Base-by-base conservation (phyloP, 2,113 vertebrate genomes). In the Serinus canaria region DNA sequence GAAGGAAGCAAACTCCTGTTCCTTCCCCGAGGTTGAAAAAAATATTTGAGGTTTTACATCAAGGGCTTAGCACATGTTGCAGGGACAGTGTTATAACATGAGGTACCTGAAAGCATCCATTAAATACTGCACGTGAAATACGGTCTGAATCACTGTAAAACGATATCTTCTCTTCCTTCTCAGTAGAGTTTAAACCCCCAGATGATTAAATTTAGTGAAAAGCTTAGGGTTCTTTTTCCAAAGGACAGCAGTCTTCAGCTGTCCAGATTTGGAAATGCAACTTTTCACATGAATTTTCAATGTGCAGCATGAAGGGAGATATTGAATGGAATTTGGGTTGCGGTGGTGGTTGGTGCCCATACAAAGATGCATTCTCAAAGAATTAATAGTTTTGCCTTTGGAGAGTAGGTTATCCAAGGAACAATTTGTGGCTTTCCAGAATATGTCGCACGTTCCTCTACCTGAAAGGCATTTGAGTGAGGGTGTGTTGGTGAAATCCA, bases 261-360 rank as follows among this genome's bases (percentile, higher is more conserved):
- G 70, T 33, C 72, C 30, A 15, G 52, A 21, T 80, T 80, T 70
- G 58, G 37, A 79, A 83, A 90, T 5, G 21, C 12, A 63, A 46
- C 55, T 89, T 89, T 82, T 75, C 52, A 21, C 27, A 23, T 9
- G 43, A n/a, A 27, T 68, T 86, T n/a, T 4, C 16, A 23, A 9
- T 0, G 0, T 58, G 13, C 8, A 35, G 25, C 1, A 0, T 33
- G 64, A 27, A 84, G 43, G 47, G 53, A 85, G 41, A 35, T 18
- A 35, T 19, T 64, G 53, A 49, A 13, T 23, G 11, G 31, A 56
- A 44, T 72, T 76, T 56, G 52, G 52, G 25, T 35, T 37, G 44
- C 0, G 0, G 64, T 0, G 0, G 59, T 13, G 20, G 3, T 50
- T 3, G 2, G 13, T 75, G 60, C 8, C 31, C 0, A 0, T 13